Percentiles rank a stretch among this genome's conserved stretches.
Conservation (phyloP, 2,888 invertebrate species). For the Abrostola tripartita region DNA sequence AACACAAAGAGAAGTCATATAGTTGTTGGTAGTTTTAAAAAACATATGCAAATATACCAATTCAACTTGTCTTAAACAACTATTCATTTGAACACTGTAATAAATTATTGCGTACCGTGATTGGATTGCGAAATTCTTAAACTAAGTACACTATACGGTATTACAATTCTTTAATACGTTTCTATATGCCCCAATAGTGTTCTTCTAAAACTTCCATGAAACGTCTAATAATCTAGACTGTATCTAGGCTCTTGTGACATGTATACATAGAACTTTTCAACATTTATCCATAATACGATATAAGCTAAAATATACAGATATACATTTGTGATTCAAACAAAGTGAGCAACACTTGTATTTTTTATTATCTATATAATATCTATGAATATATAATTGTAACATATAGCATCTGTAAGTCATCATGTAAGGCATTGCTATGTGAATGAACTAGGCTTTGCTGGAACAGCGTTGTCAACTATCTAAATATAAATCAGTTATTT, state of each 20-base stretch:
- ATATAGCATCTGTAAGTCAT: constrained; percentile 61
- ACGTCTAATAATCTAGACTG: constrained; percentile 40
- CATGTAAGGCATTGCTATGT: constrained; percentile 69
- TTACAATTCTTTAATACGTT: constrained; percentile 54
- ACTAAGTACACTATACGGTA: constrained; percentile 55
- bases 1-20: constrained; percentile 50
- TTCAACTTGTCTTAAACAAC: constrained; percentile 47
- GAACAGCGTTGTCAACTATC: constrained; percentile 57
- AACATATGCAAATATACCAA: constrained; percentile 51
- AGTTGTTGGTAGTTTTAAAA: constrained; percentile 50
- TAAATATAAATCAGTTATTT: constrained; percentile 63
- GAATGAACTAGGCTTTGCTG: constrained; percentile 64
- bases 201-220: constrained; percentile 43
- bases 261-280: constrained; percentile 50
- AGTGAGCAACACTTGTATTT: constrained; percentile 69
- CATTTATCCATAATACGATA: constrained; percentile 58
- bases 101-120: constrained; percentile 56
- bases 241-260: constrained; percentile 56
- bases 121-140: constrained; percentile 54
- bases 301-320: constrained; percentile 65
- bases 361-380: constrained; percentile 61
- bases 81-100: constrained; percentile 39
- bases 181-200: constrained; percentile 51
- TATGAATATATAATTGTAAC: constrained; percentile 56
- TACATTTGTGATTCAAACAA: constrained; percentile 66